A percentile compares a stretch with the other conserved stretches of the same genome.
phyloP scores from a whole-genome alignment of 2,797 vertebrate genomes.

The Alosa sapidissima region DNA sequence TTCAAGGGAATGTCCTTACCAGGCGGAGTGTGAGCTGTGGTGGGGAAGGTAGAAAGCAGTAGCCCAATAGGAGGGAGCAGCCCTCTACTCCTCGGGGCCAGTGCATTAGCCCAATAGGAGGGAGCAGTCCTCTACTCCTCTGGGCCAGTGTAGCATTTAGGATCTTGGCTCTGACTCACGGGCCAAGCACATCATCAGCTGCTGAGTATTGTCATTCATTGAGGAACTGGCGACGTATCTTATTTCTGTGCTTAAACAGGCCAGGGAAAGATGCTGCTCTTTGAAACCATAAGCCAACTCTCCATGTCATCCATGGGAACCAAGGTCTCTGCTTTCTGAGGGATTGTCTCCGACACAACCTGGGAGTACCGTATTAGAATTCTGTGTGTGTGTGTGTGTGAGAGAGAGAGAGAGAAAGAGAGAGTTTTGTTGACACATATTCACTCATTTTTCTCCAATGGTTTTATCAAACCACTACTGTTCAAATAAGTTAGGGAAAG shows the following conservation, averaged over 20 bases:
- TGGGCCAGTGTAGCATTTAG: constrained; percentile 15
- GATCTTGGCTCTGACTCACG: constrained; percentile 31
- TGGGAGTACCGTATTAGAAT: background rate
- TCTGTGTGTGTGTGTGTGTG: background rate
- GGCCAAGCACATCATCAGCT: constrained; percentile 49
- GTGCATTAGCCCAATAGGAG: constrained; percentile 25
- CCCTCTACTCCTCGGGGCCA: no score
- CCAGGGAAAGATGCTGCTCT: constrained; percentile 4
- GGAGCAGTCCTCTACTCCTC: background rate
- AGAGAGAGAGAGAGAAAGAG: no score
- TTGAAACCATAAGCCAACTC: constrained; percentile 12
- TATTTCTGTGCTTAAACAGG: constrained; percentile 20
- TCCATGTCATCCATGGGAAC: constrained; percentile 19
- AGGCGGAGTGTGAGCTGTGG: background rate
- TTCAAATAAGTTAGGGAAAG: no score
- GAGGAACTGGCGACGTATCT: background rate
- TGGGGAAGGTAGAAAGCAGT: background rate
- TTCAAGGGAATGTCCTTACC: background rate
- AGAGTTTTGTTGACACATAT: background rate
- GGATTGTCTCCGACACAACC: background rate
- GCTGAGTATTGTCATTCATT: constrained; percentile 53
- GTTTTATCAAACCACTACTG: no score
- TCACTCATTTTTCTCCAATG: no score
- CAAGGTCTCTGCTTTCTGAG: background rate
- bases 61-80: no score